Evolutionary conservation across 2,113 vertebrate genomes (phyloP).

Genomic region (Pterocles burchelli): DNA sequence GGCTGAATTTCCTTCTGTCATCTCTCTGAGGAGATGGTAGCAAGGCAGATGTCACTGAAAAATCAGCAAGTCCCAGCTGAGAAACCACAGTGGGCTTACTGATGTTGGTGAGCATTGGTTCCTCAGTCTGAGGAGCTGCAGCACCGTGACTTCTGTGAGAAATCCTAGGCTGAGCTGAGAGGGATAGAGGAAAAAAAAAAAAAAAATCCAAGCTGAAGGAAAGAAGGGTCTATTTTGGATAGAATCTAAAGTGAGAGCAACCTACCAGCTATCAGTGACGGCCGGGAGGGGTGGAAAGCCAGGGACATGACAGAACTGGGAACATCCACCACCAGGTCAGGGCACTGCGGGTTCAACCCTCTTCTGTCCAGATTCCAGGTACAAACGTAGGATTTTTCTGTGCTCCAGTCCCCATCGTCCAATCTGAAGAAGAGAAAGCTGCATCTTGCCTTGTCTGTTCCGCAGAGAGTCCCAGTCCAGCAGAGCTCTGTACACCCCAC

Average conservation of each 20-base stretch:
- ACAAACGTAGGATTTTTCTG: constrained; percentile 84
- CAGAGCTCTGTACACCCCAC: background rate
- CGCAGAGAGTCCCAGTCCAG: background rate
- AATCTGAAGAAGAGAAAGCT: constrained; percentile 69
- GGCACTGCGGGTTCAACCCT: constrained; percentile 76
- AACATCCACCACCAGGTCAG: constrained; percentile 82
- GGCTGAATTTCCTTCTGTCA: background rate
- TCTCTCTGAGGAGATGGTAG: background rate
- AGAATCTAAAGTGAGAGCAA: background rate
- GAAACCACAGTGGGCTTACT: background rate
- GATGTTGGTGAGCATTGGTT: background rate
- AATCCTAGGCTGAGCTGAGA: background rate
- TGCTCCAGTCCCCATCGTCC: constrained; percentile 88
- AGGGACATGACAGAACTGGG: constrained; percentile 82
- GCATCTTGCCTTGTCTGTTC: background rate
- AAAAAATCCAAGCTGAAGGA: background rate
- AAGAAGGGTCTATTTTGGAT: background rate
- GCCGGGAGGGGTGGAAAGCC: constrained; percentile 87
- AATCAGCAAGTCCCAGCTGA: background rate
- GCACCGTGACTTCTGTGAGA: background rate
- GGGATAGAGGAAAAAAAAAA: background rate
- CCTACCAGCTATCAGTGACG: constrained; percentile 85
- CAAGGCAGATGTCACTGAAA: background rate
- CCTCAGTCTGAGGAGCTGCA: background rate
- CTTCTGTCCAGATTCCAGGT: constrained; percentile 91